Percentiles rank a stretch among this genome's conserved stretches.
phyloP scores from a whole-genome alignment of 2,113 vertebrate genomes.

The Mohoua ochrocephala region DNA sequence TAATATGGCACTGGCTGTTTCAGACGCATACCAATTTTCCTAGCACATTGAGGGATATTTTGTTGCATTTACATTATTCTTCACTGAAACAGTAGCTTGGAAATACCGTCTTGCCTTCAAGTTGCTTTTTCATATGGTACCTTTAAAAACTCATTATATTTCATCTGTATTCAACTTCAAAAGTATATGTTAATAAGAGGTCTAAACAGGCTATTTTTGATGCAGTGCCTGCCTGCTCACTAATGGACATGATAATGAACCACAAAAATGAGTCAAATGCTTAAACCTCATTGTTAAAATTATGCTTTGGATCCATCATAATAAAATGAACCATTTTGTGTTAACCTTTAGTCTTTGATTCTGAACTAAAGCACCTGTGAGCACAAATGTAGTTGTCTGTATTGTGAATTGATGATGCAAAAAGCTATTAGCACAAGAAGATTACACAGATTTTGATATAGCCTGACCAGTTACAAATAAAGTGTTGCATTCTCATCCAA shows the following conservation, averaged over 20 bases:
- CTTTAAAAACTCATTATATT: conserved; percentile 49
- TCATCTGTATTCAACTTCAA: conserved; percentile 22
- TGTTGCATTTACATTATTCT: neutral
- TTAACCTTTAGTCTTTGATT: conserved; percentile 54
- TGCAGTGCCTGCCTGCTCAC: conserved; percentile 3
- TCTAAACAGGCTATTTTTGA: conserved; percentile 42
- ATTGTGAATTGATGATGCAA: conserved; percentile 46
- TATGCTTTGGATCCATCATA: conserved; percentile 46
- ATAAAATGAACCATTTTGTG: conserved; percentile 46
- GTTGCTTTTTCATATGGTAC: neutral
- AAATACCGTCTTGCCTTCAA: neutral
- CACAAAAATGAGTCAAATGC: conserved; percentile 54
- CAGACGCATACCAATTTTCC: neutral
- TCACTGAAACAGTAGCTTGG: neutral
- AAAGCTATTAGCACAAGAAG: conserved; percentile 40
- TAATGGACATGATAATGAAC: conserved; percentile 64
- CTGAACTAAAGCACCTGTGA: conserved; percentile 36
- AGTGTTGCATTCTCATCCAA: conserved; percentile 4
- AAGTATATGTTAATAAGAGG: conserved; percentile 12
- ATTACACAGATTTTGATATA: conserved; percentile 50
- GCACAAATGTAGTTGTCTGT: conserved; percentile 14
- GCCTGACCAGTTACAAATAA: conserved; percentile 15
- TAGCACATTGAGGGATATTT: neutral
- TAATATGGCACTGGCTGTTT: neutral
- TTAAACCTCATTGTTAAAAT: conserved; percentile 62